Evolutionary conservation across 2,888 invertebrate species (phyloP).

Genomic region (Diogma glabrata): DNA sequence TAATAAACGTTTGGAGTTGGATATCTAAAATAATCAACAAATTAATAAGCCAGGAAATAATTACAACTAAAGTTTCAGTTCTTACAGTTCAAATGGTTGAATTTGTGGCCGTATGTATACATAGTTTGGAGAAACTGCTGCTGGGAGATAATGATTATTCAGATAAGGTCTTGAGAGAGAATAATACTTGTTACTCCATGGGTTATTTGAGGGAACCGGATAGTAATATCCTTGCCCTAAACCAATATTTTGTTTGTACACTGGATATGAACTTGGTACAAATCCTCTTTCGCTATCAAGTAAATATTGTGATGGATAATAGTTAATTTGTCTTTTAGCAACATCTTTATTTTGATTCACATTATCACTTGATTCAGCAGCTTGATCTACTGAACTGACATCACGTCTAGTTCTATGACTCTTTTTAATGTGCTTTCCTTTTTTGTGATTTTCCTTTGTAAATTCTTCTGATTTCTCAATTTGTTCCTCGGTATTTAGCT

Average conservation of each 20-base stretch:
- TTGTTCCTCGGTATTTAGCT: conserved; percentile 12
- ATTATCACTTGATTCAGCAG: not conserved
- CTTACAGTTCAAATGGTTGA: not conserved
- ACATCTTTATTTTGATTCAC: not conserved
- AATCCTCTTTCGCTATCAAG: not conserved
- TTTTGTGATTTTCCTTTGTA: not conserved
- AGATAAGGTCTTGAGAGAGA: conserved; percentile 9
- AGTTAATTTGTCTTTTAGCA: not conserved
- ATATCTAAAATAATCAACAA: no score
- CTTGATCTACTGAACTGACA: not conserved
- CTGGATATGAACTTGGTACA: not conserved
- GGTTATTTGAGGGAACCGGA: conserved; percentile 13
- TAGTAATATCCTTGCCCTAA: conserved; percentile 8
- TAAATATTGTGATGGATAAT: no score
- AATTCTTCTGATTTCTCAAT: conserved; percentile 5
- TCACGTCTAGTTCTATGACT: not conserved
- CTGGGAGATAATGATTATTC: conserved; percentile 15
- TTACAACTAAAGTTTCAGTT: no score
- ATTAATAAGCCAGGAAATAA: no score
- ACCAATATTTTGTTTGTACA: not conserved
- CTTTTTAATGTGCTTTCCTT: not conserved
- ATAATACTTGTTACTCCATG: conserved; percentile 15
- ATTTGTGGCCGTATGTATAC: conserved; percentile 7
- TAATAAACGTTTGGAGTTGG: conserved; percentile 12
- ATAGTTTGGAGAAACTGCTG: no score